Evolutionary conservation across 2,113 vertebrate genomes (phyloP), one percentile per base, ranked within the genome.

Genomic region (Chloropsis hardwickii): DNA sequence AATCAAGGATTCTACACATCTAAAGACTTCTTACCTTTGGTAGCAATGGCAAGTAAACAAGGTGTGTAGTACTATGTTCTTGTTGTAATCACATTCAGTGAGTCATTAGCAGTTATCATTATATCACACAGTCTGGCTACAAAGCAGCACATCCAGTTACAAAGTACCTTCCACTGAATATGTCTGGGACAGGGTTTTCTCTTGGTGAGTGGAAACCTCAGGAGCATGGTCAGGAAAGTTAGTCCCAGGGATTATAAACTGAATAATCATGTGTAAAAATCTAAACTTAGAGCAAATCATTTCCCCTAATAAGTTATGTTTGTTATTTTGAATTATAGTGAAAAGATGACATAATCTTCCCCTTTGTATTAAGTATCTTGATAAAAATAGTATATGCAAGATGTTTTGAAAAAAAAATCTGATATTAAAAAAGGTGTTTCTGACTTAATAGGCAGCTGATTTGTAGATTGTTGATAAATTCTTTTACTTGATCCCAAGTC

Each of bases 1-100:
- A 97, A 98, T 76, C 98, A 99, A 86, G 99, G 99, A 25, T 99
- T 99, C 97, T 99, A 98, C 86, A 99, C 98, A 27, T 99, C 98
- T 50, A 99, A 99, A 97, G 98, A 99, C 92, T 99, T 99, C 74
- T 94, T 99, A 80, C 99, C 99, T 44, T 97, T 99, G 88, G 98
- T 99, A 86, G 98, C 99, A 58, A 98, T 98, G 97, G 98, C 98
- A 92, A 99, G 99, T 97, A 99, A 99, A 97, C 96, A 96, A 98
- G 99, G 99, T 99, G 87, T 58, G 95, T 76, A 31, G 23, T 15
- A 20, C 6, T 24, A 20, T 8, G 29, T 16, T 95, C 86, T n/a
- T 67, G 3, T 81, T 81, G 24, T 48, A 42, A 37, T 60, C 14
- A 3, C 12, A 27, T 57, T 86, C 25, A 27, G 0, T 58, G 54